phyloP scores from a whole-genome alignment of 2,888 invertebrate genomes.

The Heteromyza rotundicornis region DNA sequence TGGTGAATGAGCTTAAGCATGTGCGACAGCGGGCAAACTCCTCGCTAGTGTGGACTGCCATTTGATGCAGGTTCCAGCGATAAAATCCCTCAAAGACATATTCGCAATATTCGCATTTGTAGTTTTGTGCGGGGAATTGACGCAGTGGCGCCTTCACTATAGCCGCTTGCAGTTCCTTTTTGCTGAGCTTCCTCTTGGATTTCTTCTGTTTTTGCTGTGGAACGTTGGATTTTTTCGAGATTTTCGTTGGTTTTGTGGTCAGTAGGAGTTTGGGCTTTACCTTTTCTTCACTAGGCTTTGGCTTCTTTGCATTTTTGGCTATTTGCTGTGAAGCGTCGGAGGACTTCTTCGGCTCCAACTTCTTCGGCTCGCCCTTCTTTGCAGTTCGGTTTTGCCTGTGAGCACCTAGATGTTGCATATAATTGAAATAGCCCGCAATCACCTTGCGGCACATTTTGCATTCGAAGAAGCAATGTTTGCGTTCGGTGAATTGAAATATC shows the following conservation, averaged over 20 bases:
- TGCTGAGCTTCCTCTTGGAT: slow-evolving; percentile 8
- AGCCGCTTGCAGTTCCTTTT: not conserved
- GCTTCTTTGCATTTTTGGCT: too few species aligned
- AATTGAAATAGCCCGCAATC: slow-evolving; percentile 33
- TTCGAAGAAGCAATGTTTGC: slow-evolving; percentile 35
- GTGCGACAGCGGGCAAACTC: slow-evolving; percentile 19
- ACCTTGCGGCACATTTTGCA: slow-evolving; percentile 33
- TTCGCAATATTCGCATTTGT: slow-evolving; percentile 31
- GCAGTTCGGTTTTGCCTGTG: too few species aligned
- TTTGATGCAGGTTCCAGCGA: slow-evolving; percentile 29
- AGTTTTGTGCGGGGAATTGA: slow-evolving; percentile 32
- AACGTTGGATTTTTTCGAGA: too few species aligned
- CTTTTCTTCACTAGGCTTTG: too few species aligned
- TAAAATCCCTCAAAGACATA: slow-evolving; percentile 33
- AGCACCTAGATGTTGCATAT: slow-evolving; percentile 27
- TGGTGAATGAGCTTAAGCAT: slow-evolving; percentile 14
- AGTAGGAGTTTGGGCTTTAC: too few species aligned
- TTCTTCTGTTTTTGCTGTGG: slow-evolving; percentile 2
- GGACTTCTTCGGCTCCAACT: too few species aligned
- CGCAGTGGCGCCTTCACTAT: slow-evolving; percentile 24
- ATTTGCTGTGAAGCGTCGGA: too few species aligned
- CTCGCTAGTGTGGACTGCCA: slow-evolving; percentile 22
- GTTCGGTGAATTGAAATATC: slow-evolving; percentile 33
- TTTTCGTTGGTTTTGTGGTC: too few species aligned
- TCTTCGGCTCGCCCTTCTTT: too few species aligned